A percentile compares a stretch with the other conserved stretches of the same genome.
These are phyloP conservation scores for Anoplophora glabripennis DNA, from an alignment of 1,140 invertebrate genomes.

Conservation along the genomic window DNA sequence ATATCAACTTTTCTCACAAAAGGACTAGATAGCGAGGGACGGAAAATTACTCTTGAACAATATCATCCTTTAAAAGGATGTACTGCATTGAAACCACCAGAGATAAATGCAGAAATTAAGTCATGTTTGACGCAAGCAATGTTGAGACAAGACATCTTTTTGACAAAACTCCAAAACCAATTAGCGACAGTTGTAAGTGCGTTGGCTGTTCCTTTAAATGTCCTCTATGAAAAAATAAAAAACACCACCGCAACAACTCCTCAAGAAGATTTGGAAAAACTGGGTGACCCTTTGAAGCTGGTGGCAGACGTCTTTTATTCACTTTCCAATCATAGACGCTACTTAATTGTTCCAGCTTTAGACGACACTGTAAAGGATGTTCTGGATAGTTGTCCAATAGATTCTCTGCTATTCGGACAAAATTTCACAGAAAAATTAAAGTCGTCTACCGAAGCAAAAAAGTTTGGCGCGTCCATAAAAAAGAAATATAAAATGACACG, in stretches of 20 bases:
- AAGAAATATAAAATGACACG: neutral
- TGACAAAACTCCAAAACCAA: neutral
- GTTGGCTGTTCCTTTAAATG: neutral
- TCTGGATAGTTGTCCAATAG: neutral
- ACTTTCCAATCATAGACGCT: neutral
- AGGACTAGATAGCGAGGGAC: no score
- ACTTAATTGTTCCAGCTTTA: neutral
- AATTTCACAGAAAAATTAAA: conserved; percentile 10
- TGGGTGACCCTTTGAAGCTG: neutral
- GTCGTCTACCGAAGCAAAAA: neutral
- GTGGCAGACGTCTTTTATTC: neutral
- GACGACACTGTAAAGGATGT: neutral
- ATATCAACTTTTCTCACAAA: no score
- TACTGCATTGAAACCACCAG: neutral
- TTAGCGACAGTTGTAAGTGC: neutral
- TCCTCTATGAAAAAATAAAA: neutral
- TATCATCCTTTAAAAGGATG: neutral
- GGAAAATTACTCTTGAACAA: neutral
- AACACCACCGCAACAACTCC: no score
- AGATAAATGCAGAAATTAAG: neutral
- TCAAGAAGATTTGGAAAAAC: neutral
- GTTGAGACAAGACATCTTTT: neutral
- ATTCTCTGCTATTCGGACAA: neutral
- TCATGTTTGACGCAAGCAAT: neutral
- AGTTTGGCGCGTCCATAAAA: neutral